Base-by-base conservation (phyloP, 2,888 invertebrate genomes). In the Agrochola litura region DNA sequence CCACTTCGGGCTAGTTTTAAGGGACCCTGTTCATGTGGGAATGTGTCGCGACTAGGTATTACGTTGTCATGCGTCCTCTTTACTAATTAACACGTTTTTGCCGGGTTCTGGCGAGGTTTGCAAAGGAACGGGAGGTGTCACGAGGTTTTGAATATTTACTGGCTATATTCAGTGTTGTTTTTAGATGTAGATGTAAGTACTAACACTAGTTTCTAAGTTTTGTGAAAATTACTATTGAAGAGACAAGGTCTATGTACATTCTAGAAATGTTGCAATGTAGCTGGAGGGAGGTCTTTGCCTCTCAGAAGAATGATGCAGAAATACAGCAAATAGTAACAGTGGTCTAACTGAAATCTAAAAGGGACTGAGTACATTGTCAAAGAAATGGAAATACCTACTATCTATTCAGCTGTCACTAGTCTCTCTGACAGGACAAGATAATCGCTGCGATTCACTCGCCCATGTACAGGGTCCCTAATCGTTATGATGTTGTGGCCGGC, bases 401-500 rank as follows among this genome's bases (percentile, higher is more conserved):
- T 19, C 30, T 60, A 60, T 6, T 0, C 5, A 41, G 12, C 68
- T 60, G 49, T 49, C 30, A 52, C 19, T 60, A 9, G 16, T 30
- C 12, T 43, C 30, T 10, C 14, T 56, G 56, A 58, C 64, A 60
- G 19, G 0, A 25, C 41, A 6, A 56, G 14, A 30, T 30, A 30
- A 14, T 61, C 46, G 60, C 10, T 14, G 30, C 76, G 19, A 14
- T 6, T 30, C 56, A 22, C 3, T 25, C n/a, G 22, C 2, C 4
- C 1, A n/a, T 64, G 41, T 58, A 22, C 22, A 70, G 12, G 61
- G 46, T 3, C 37, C 37, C 12, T 61, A 65, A 69, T 16, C 4
- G 60, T 82, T 73, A 85, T 85, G 86, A 76, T 73, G 82, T 72
- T 63, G 82, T 61, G 82, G 83, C 52, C 46, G 61, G 73, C 76